phyloP scores from a whole-genome alignment of 2,888 invertebrate genomes.

The Drosophila suboccidentalis region DNA sequence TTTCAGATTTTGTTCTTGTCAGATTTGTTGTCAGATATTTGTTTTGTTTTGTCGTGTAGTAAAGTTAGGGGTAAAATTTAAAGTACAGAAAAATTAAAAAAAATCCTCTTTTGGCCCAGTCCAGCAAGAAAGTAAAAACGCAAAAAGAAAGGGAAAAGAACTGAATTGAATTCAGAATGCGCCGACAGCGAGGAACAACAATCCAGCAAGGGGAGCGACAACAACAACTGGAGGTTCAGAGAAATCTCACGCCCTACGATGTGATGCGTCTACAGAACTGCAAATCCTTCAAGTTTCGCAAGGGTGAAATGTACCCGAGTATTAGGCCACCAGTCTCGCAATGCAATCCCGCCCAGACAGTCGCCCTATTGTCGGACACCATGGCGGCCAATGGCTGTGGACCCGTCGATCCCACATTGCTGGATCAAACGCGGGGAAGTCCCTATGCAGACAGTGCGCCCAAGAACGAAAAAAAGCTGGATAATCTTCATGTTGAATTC shows the following conservation, averaged over 20 bases:
- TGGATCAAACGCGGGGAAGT: neutral
- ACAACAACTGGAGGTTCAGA: neutral
- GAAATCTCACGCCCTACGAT: conserved; percentile 12
- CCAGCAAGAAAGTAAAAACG: neutral
- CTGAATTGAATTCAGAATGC: conserved; percentile 29
- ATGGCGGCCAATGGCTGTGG: conserved; percentile 12
- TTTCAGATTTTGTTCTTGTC: conserved; percentile 11
- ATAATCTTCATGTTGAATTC: neutral
- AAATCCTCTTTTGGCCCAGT: conserved; percentile 8
- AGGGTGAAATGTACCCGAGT: conserved; percentile 26
- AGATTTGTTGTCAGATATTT: conserved; percentile 9
- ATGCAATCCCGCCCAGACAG: conserved; percentile 8
- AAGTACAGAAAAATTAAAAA: conserved; percentile 20
- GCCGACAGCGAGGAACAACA: conserved; percentile 1
- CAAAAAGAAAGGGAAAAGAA: neutral
- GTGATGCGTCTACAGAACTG: conserved; percentile 28
- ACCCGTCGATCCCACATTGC: neutral
- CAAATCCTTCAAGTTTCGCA: conserved; percentile 19
- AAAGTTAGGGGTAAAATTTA: conserved; percentile 30
- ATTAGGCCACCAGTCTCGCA: conserved; percentile 22
- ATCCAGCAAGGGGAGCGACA: neutral
- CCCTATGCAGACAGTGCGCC: neutral
- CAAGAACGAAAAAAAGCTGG: neutral
- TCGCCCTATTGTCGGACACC: neutral
- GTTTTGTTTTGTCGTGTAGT: conserved; percentile 11